Percentiles rank a stretch among this genome's conserved stretches.
Evolutionary conservation across 2,113 vertebrate genomes (phyloP).

Genomic region (Leptobrachium leishanense): DNA sequence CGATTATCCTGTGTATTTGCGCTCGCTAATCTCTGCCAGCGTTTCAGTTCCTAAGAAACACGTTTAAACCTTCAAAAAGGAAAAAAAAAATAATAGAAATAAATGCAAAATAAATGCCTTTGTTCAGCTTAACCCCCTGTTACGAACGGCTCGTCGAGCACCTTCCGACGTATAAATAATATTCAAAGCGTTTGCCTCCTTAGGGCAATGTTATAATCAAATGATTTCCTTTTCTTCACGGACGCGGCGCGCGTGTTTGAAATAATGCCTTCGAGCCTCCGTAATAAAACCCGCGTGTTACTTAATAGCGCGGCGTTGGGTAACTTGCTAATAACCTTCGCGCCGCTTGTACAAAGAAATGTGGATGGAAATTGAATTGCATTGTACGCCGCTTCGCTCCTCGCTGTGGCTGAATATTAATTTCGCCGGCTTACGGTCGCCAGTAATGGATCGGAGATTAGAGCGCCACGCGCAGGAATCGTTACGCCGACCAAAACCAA

Average conservation of each 20-base stretch:
- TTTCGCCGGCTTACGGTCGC: slow-evolving; percentile 25
- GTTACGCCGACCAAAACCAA: slow-evolving; percentile 15
- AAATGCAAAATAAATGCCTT: slow-evolving; percentile 1
- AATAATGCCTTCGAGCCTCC: slow-evolving; percentile 51
- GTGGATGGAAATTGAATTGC: slow-evolving; percentile 31
- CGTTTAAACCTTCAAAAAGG: too few species aligned
- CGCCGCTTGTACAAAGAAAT: slow-evolving; percentile 12
- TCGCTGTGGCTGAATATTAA: slow-evolving; percentile 29
- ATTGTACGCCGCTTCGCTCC: slow-evolving; percentile 12
- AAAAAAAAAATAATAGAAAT: background rate
- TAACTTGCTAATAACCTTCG: slow-evolving; percentile 29
- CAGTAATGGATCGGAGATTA: slow-evolving; percentile 42
- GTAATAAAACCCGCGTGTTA: slow-evolving; percentile 45
- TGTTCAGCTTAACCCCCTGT: slow-evolving; percentile 31
- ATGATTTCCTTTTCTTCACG: slow-evolving; percentile 47
- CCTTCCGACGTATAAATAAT: slow-evolving; percentile 47
- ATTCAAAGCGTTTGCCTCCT: slow-evolving; percentile 41
- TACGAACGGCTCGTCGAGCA: background rate
- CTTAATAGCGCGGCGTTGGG: slow-evolving; percentile 27
- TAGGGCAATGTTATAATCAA: slow-evolving; percentile 55
- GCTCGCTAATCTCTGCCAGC: too few species aligned
- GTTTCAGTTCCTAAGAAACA: too few species aligned
- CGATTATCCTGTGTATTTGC: too few species aligned
- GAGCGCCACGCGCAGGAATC: slow-evolving; percentile 3
- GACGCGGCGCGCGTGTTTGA: slow-evolving; percentile 47